phyloP scores from a whole-genome alignment of 1,140 invertebrate species.

The Copidosoma floridanum region DNA sequence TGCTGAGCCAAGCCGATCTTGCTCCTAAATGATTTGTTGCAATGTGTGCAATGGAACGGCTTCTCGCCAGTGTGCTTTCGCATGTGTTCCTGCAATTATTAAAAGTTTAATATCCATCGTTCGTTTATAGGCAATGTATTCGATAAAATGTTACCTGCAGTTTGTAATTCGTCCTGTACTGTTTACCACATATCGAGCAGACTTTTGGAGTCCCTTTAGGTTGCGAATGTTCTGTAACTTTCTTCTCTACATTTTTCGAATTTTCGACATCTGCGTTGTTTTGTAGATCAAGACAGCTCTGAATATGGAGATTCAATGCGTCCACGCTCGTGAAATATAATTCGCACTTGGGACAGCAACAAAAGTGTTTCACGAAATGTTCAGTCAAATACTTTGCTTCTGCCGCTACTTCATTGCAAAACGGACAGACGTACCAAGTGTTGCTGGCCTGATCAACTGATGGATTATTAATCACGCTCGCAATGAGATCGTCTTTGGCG shows the following conservation, averaged over 20 bases:
- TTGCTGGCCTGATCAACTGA: constrained; percentile 47
- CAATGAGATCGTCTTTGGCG: constrained; percentile 44
- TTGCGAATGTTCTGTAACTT: constrained; percentile 37
- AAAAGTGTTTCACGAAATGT: constrained; percentile 59
- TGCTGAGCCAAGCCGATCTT: constrained; percentile 70
- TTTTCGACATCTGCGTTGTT: constrained; percentile 24
- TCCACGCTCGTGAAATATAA: constrained; percentile 54
- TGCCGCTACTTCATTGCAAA: constrained; percentile 57
- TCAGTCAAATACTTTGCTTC: constrained; percentile 51
- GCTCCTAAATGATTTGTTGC: constrained; percentile 71
- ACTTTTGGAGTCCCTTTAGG: constrained; percentile 57
- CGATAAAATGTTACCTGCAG: constrained; percentile 49
- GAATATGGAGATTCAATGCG: constrained; percentile 50
- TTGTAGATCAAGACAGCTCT: constrained; percentile 36
- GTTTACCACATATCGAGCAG: constrained; percentile 61
- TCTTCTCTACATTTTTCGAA: constrained; percentile 30
- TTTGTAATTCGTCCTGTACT: constrained; percentile 64
- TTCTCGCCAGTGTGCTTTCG: constrained; percentile 81
- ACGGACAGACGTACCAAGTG: constrained; percentile 54
- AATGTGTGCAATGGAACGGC: constrained; percentile 74
- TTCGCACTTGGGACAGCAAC: constrained; percentile 49
- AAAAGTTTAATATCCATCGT: background rate
- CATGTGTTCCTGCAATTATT: constrained; percentile 63
- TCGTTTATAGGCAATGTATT: background rate
- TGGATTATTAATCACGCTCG: constrained; percentile 45